These are phyloP conservation scores for Caenorhabditis virilis DNA, from an alignment of 2,888 invertebrate genomes.

Conservation along the genomic window DNA sequence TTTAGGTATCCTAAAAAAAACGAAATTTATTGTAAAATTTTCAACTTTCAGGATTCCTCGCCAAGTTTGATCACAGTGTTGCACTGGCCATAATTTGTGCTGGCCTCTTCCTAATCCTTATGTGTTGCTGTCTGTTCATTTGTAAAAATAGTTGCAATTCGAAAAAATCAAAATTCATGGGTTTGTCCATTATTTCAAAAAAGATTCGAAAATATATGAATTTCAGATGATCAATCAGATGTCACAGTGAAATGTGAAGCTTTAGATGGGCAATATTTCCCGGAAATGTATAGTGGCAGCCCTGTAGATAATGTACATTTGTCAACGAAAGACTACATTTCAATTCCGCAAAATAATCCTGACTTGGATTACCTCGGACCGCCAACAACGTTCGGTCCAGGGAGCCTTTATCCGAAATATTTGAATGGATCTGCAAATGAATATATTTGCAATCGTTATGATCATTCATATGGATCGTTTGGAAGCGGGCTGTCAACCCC, in stretches of 20 bases:
- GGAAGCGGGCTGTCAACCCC: constrained; percentile 49
- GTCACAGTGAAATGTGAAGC: constrained; percentile 67
- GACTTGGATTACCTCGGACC: constrained; percentile 63
- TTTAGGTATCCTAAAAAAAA: constrained; percentile 19
- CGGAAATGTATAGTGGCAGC: constrained; percentile 61
- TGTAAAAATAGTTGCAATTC: constrained; percentile 29
- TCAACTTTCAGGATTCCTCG: constrained; percentile 23
- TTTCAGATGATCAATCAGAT: constrained; percentile 63
- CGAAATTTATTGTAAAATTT: background rate
- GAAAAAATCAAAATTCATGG: constrained; percentile 47
- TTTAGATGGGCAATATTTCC: constrained; percentile 62
- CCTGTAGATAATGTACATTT: constrained; percentile 54
- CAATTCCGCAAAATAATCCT: constrained; percentile 67
- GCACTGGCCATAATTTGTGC: constrained; percentile 34
- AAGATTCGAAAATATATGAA: background rate
- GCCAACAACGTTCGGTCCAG: constrained; percentile 39
- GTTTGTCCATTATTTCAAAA: constrained; percentile 9
- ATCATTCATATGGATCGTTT: constrained; percentile 54
- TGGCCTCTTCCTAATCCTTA: constrained; percentile 29
- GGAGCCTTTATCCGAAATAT: constrained; percentile 51
- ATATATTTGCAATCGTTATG: constrained; percentile 49
- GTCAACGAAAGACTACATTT: constrained; percentile 64
- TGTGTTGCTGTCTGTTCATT: constrained; percentile 40
- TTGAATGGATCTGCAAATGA: constrained; percentile 50
- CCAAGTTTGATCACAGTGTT: constrained; percentile 28